Percentiles rank a stretch among this genome's conserved stretches.
Evolutionary conservation across 2,113 vertebrate species (phyloP).

Genomic region (Myxocyprinus asiaticus): DNA sequence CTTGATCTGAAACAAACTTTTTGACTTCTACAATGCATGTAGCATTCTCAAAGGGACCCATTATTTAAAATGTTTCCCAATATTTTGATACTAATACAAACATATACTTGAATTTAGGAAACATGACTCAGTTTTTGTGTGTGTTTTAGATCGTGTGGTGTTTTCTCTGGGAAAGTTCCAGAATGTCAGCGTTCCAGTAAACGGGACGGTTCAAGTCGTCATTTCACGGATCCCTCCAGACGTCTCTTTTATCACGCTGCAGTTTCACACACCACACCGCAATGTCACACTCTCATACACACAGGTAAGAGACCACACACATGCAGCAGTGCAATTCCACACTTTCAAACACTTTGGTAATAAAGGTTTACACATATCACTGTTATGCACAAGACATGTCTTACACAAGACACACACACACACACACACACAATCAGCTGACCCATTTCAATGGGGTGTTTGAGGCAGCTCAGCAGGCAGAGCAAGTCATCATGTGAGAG

Average conservation of each 20-base stretch:
- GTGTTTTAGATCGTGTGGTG: slow-evolving; percentile 78
- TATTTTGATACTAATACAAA: no score
- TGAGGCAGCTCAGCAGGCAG: neutral
- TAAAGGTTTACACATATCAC: no score
- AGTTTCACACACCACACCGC: slow-evolving; percentile 85
- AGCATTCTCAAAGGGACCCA: no score
- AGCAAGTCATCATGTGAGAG: slow-evolving; percentile 38
- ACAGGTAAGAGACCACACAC: slow-evolving; percentile 73
- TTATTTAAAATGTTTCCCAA: no score
- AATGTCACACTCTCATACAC: slow-evolving; percentile 84
- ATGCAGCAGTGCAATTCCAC: neutral
- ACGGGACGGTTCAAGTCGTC: slow-evolving; percentile 78
- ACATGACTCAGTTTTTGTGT: neutral
- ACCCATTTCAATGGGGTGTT: slow-evolving; percentile 19
- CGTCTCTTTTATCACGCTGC: slow-evolving; percentile 82
- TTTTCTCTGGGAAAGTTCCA: slow-evolving; percentile 86
- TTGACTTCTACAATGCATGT: no score
- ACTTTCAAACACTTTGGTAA: neutral
- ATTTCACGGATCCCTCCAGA: slow-evolving; percentile 79
- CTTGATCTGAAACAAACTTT: no score
- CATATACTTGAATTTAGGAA: neutral
- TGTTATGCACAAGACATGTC: neutral
- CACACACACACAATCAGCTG: neutral
- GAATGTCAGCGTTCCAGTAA: slow-evolving; percentile 79
- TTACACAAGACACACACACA: neutral